Evolutionary conservation across 2,888 invertebrate species (phyloP), one percentile per base, ranked within the genome.

Genomic region (Panopea generosa): DNA sequence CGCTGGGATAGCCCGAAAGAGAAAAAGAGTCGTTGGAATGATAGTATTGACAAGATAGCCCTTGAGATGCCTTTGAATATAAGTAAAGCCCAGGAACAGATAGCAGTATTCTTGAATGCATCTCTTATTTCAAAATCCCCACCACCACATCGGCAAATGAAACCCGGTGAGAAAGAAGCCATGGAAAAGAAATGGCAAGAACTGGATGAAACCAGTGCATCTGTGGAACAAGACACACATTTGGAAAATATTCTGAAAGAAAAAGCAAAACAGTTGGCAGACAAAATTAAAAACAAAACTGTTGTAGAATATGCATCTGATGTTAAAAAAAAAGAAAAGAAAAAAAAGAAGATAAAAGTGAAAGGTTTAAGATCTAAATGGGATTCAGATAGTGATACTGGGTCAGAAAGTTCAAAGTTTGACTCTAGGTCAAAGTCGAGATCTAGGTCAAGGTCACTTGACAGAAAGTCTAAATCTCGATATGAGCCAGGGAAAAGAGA

Each of bases 1-100:
- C 66, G 72, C 14, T 80, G 80, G 80, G 80, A 80, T 24, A 80
- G 80, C 47, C 80, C 80, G n/a, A 69, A 76, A 43, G 76, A 76
- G 18, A 80, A 80, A 38, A 61, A 56, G 29, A 80, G 72, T 47
- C 43, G 76, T 24, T 80, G 80, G 80, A n/a, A 20, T 40, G 56
- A 16, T 22, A 24, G 47, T 9, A n/a, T 14, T 18, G 38, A 40
- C 9, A 18, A 16, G 55, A 18, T 11, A 2, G 33, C 45, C 22
- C 33, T 33, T 7, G 26, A 67, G 22, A 52, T 77, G 65, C 68
- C 70, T 9, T 43, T 69, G 3, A 11, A 57, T 1, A 40, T 72
- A 1, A 50, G 45, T 22, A 59, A 62, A 18, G 66, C 72, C 14
- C 66, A 70, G 29, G 70, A 69, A 55, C 43, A 62, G 18, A 55